Evolutionary conservation across 2,888 invertebrate genomes (phyloP), one percentile per base, ranked within the genome.

Genomic region (Epinotia brunnichana): DNA sequence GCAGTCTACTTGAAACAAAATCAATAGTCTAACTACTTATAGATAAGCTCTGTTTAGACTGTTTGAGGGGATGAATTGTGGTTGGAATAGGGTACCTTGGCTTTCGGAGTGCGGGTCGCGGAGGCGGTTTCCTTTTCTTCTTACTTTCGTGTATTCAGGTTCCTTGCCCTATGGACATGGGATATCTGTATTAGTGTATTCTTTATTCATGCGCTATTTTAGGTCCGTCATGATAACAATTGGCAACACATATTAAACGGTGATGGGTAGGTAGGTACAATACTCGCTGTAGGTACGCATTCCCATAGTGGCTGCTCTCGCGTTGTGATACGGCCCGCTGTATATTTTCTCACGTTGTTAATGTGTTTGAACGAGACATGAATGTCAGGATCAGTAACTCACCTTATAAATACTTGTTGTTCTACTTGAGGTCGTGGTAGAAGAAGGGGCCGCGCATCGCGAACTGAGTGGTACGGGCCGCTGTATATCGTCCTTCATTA

Each of bases 81-180:
- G 39, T 19, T n/a, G 69, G 15, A 29, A 56, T 24, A 63, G 60
- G 78, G 82, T 94, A 96, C 96, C 97, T 96, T 97, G 97, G 86
- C 96, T 96, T 87, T 97, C 97, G 2, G 96, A 96, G 90, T 96
- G 96, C 15, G 96, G 96, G 88, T 97, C 97, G 73, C 96, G 94
- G 71, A 96, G 94, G 82, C 96, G 94, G 77, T 95, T 95, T 77
- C 96, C 96, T 96, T 96, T 96, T 95, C 96, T 95, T 84, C 96
- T 93, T 21, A 97, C 96, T 94, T 97, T 97, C 4, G 96, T 96
- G 83, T 97, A 97, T 86, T 97, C 96, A 74, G 96, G 96, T 85
- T 97, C 97, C 92, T 96, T 97, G 79, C 94, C 95, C 95, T 96
- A 90, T 72, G 88, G 24, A 44, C 29, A 48, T n/a, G 21, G 11